Conservation (phyloP, 2,797 vertebrate genomes). For the Melanotaenia nigrans region DNA sequence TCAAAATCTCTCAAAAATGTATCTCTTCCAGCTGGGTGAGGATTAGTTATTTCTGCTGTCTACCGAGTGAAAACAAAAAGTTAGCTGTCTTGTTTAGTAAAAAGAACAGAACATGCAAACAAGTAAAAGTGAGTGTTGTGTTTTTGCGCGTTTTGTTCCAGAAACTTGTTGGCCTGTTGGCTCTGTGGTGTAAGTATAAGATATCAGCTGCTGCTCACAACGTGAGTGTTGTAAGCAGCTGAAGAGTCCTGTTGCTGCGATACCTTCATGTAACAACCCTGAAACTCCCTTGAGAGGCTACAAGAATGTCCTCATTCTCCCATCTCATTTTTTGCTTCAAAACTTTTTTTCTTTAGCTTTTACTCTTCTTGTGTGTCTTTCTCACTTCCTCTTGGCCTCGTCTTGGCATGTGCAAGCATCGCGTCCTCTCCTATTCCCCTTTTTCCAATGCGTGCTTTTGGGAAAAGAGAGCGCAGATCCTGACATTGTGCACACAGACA, state of each 20-base stretch:
- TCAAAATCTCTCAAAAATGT: conserved; percentile 1
- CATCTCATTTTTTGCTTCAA: conserved; percentile 45
- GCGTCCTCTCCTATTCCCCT: conserved; percentile 30
- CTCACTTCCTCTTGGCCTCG: conserved; percentile 42
- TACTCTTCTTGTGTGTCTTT: conserved; percentile 48
- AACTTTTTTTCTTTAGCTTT: conserved; percentile 47
- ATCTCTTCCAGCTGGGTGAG: background rate
- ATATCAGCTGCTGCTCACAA: conserved; percentile 31
- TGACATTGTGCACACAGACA: conserved; percentile 70
- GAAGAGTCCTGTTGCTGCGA: conserved; percentile 73
- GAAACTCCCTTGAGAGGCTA: conserved; percentile 62
- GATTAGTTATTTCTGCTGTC: background rate
- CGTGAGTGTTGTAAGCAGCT: conserved; percentile 68
- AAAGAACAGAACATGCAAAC: conserved; percentile 3
- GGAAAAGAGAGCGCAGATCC: conserved; percentile 46
- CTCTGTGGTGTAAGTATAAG: conserved; percentile 22
- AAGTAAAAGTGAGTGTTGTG: background rate
- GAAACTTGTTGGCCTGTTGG: conserved; percentile 7
- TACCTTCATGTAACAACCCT: conserved; percentile 59
- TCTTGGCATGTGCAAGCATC: conserved; percentile 57
- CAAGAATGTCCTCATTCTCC: conserved; percentile 72
- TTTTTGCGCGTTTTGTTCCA: conserved; percentile 9
- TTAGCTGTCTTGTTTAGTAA: background rate
- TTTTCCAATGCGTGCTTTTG: conserved; percentile 43
- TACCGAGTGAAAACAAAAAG: background rate